These are phyloP conservation scores for Edolisoma coerulescens DNA, from an alignment of 2,113 vertebrate species.

Conservation along the genomic window DNA sequence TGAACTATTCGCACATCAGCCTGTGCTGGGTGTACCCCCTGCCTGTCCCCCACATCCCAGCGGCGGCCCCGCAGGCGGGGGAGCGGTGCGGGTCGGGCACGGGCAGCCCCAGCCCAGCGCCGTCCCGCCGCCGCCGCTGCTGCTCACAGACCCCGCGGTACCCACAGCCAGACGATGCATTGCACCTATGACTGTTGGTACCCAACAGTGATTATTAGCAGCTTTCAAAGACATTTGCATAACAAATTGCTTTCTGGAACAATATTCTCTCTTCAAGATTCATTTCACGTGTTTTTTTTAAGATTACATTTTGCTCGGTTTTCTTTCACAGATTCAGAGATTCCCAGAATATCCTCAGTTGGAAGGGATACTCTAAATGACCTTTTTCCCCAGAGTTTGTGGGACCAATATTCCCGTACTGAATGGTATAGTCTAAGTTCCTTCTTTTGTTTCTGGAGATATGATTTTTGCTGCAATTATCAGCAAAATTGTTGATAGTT, in stretches of 20 bases:
- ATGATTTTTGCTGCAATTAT: neutral
- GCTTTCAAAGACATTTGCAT: neutral
- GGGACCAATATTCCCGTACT: rapidly evolving
- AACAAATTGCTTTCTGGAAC: neutral
- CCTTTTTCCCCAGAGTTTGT: neutral
- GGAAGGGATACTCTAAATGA: neutral
- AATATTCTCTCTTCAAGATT: neutral
- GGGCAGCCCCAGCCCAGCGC: neutral
- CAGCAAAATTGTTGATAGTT: neutral
- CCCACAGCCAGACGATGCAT: rapidly evolving
- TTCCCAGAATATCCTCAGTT: neutral
- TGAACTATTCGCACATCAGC: neutral
- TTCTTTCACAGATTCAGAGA: neutral
- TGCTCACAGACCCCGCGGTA: neutral
- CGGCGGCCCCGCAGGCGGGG: rapidly evolving
- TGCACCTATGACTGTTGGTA: rapidly evolving
- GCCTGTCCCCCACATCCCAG: too few relatives aligned
- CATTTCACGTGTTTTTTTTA: neutral
- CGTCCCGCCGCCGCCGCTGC: rapidly evolving
- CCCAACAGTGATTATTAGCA: neutral
- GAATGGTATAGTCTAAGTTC: neutral
- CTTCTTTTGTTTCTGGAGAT: neutral
- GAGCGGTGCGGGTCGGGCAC: neutral
- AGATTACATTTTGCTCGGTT: neutral
- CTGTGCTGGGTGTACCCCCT: neutral